Percentiles rank a stretch among this genome's conserved stretches.
Evolutionary conservation across 1,140 invertebrate species (phyloP).

Genomic region (Drosophila ohnishii): DNA sequence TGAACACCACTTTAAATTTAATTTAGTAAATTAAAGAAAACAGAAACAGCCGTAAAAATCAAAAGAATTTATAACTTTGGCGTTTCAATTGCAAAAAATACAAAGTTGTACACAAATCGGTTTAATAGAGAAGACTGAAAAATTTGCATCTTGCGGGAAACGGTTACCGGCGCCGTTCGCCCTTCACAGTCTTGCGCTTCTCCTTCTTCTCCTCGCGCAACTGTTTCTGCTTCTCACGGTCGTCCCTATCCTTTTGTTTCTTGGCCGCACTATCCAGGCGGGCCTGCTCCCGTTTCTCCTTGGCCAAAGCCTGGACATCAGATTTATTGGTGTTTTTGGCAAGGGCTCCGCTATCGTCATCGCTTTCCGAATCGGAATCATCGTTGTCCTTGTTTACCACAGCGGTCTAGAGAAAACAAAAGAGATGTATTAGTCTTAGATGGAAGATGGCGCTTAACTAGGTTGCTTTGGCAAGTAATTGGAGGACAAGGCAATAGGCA

Average conservation of each 20-base stretch:
- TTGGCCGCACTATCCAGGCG: constrained; percentile 91
- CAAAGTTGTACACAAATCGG: constrained; percentile 16
- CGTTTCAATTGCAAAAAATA: constrained; percentile 39
- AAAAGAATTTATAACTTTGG: constrained; percentile 34
- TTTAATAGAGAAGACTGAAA: constrained; percentile 17
- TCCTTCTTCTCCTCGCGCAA: constrained; percentile 93
- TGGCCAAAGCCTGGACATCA: constrained; percentile 88
- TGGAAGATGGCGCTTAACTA: neutral
- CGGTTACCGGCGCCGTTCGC: constrained; percentile 91
- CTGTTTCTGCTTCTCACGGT: constrained; percentile 92
- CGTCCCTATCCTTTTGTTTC: constrained; percentile 94
- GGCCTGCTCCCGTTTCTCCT: constrained; percentile 90
- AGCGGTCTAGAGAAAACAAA: constrained; percentile 48
- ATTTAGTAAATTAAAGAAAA: constrained; percentile 65
- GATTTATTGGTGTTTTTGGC: constrained; percentile 90
- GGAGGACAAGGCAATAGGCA: neutral
- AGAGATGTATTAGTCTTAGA: neutral
- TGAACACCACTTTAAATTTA: constrained; percentile 59
- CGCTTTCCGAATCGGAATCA: constrained; percentile 79
- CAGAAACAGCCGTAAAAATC: constrained; percentile 27
- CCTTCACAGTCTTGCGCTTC: constrained; percentile 93
- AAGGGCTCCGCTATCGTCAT: constrained; percentile 83
- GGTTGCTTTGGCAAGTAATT: neutral
- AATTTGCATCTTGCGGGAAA: neutral
- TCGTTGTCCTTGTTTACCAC: constrained; percentile 79